Base-by-base conservation (phyloP, 1,140 invertebrate genomes). In the Drosophila murphyi region DNA sequence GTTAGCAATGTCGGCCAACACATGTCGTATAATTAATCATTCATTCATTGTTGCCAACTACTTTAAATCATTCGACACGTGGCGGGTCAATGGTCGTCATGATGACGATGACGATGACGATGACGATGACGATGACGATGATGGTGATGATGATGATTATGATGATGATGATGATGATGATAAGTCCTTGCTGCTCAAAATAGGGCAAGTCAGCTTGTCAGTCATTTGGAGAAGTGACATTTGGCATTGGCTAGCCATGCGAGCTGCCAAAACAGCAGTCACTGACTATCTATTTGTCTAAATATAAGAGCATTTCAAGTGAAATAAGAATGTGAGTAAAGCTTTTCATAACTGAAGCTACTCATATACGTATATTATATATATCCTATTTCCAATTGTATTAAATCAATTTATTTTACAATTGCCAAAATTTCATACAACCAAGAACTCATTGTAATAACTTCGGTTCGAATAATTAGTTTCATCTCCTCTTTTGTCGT, bases 31-130 rank as follows among this genome's bases (percentile, higher is more conserved):
- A 78, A 78, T 78, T 72, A 78, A 78, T 78, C 76, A 78, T 78
- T 70, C 54, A 78, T 74, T 70, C 63, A 78, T 78, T 78, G 72
- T 78, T 75, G 61, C 61, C 72, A 71, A 72, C 65, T 71, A 65
- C 51, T 72, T 76, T 71, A 76, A 78, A 70, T 61, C 72, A 71
- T 57, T 76, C 39, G 76, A 78, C 72, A 78, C 37, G 61, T 48
- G 63, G 70, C 34, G 4, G 12, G 54, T 20, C 48, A 47, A 47
- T 37, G 50, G 12, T 41, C 35, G 29, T 52, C 7, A 55, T 32
- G 35, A 47, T 54, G 60, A 60, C 60, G 64, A 74, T 20, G 41
- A 47, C 34, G 48, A 39, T 28, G 34, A 48, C 31, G 45, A 12
- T 12, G 12, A 12, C 12, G 12, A 12, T 12, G n/a, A n/a, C n/a